Base-by-base conservation (phyloP, 2,113 vertebrate genomes). In the Hippocampus mohnikei region DNA sequence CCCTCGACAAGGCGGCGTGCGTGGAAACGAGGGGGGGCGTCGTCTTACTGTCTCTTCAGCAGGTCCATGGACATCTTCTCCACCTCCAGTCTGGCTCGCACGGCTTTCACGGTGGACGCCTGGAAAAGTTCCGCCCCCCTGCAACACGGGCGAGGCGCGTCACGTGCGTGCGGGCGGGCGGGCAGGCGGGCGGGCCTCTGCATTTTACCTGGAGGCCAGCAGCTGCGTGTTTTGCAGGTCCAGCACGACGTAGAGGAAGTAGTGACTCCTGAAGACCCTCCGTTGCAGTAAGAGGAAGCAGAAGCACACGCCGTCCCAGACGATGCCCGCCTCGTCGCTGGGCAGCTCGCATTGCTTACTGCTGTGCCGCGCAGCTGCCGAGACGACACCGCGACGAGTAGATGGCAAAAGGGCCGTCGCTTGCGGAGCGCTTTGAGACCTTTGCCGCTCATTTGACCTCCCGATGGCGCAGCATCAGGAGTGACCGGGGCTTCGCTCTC, bases 271-370 rank as follows among this genome's bases (percentile, higher is more conserved):
- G 89, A 98, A 98, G n/a, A 97, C 96, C 58, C 96, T 90, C 72
- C 96, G 92, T 90, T 98, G 96, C 40, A 98, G 90, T 77, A 98
- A 81, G 8, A 98, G 92, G 84, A 95, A 98, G 53, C 94, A 95
- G 82, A 98, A 98, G 81, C 96, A 98, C 76, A 98, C 96, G 53
- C 96, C 96, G 78, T 98, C 96, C 96, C 96, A 98, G 79, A 98
- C 96, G 82, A 98, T 96, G 7, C 96, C 96, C 0, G 96, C 96
- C 84, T 98, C 96, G 66, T 95, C 96, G 42, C 94, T 98, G 2
- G 96, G 96, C 64, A 98, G 82, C 79, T 94, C 95, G 72, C 96
- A 98, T 3, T 92, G 87, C 66, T 90, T 88, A 66, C 82, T 89
- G 41, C 69, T 27, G 46, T 91, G 77, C 60, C 91, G 78, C 1